Evolutionary conservation across 92 coral and sea anemone species (phyloP).

Genomic region (Virgularia gustaviana): DNA sequence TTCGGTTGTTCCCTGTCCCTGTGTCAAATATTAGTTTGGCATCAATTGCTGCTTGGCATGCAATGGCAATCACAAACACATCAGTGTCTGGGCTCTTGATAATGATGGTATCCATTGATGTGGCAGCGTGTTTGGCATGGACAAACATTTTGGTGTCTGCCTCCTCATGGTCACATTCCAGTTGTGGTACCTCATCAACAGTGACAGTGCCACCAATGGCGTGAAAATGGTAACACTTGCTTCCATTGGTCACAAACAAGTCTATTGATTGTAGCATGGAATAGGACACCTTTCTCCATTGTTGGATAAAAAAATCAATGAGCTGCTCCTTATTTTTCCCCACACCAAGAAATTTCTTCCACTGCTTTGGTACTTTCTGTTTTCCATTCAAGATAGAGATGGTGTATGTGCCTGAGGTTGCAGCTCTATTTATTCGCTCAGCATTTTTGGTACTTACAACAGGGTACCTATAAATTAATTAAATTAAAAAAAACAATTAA

Average conservation of each 20-base stretch:
- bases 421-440: constrained; percentile 12
- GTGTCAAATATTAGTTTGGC: constrained; percentile 2
- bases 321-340: constrained; percentile 4
- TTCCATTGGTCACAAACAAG: background rate
- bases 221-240: background rate
- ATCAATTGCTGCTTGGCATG: background rate
- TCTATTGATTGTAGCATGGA: constrained; percentile 1
- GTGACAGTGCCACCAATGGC: too few relatives aligned
- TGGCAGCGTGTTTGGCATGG: constrained; percentile 1
- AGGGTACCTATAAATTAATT: too few relatives aligned
- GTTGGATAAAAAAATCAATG: background rate
- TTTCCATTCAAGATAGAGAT: constrained; percentile 12
- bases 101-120: background rate
- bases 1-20: constrained; percentile 10
- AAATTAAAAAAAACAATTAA: too few relatives aligned
- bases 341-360: constrained; percentile 1
- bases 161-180: constrained; percentile 10
- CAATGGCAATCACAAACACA: constrained; percentile 9
- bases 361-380: constrained; percentile 20
- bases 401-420: constrained; percentile 11
- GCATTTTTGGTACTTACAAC: constrained; percentile 16
- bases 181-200: constrained; percentile 8
- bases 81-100: constrained; percentile 17
- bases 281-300: background rate
- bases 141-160: constrained; percentile 4